Evolutionary conservation across 2,113 vertebrate genomes (phyloP), one percentile per base, ranked within the genome.

Genomic region (Heterotilapia buettikoferi): DNA sequence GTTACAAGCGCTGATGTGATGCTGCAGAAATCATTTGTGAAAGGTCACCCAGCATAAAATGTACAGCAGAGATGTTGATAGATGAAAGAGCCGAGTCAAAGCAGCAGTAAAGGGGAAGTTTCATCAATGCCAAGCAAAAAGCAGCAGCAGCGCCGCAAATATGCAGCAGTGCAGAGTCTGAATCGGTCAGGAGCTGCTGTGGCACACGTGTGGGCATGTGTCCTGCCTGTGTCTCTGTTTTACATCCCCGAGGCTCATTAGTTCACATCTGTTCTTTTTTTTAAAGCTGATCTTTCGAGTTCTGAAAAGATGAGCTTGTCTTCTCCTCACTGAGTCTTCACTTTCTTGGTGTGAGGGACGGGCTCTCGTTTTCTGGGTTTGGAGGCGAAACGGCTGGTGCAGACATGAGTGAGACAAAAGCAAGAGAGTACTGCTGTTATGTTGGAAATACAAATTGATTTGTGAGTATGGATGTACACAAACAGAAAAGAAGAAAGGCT

Each of bases 331-430:
- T 95, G 95, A 82, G 90, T 93, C 91, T 95, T 97, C 9, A 96
- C 85, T 92, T 97, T 97, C 94, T 97, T 98, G 94, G 96, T 96
- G 0, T 98, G 98, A 5, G 95, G 96, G 76, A 97, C 97, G 3
- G 96, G 97, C 76, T 99, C 98, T 53, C 98, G 97, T 90, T 97
- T 96, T 95, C 97, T 97, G 94, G 95, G 96, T 93, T 97, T 98
- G 93, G 97, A 92, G 82, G 97, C 96, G 89, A 97, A 99, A 94
- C 97, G 95, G 96, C 98, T 99, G 94, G 14, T 31, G 52, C 45
- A 86, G 36, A 89, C 3, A 80, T 2, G 13, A 84, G 9, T 3
- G 13, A 84, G 9, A 84, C 4, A 10, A 89, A 43, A 82, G 18
- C 18, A 84, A 16, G 26, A 78, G 18, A 40, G 7, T 61, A 5